phyloP scores from a whole-genome alignment of 1,140 invertebrate genomes.

The Megalonaias nervosa region DNA sequence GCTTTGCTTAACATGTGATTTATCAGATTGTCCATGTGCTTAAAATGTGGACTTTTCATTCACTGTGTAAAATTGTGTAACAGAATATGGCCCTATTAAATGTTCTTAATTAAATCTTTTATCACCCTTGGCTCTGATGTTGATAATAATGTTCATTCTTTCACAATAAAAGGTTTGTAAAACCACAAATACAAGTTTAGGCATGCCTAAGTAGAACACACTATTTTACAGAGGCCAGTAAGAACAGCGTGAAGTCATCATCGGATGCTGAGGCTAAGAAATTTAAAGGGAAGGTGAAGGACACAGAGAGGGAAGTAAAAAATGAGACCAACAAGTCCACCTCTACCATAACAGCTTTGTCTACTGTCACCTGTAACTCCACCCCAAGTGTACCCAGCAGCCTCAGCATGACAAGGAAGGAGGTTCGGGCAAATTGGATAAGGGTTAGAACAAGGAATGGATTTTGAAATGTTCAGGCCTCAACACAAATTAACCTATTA shows the following conservation, averaged over 20 bases:
- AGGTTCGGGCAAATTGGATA: conserved; percentile 54
- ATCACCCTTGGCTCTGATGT: neutral
- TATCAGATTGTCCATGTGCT: too few relatives aligned
- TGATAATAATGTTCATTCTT: too few relatives aligned
- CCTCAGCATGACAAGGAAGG: conserved; percentile 62
- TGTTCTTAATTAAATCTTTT: neutral
- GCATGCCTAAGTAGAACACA: too few relatives aligned
- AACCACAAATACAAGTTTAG: too few relatives aligned
- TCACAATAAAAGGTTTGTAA: too few relatives aligned
- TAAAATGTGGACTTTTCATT: too few relatives aligned
- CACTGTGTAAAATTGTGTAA: too few relatives aligned
- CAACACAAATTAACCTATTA: too few relatives aligned
- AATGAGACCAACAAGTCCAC: conserved; percentile 40
- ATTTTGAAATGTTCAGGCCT: too few relatives aligned
- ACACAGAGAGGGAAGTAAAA: conserved; percentile 31
- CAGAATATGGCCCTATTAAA: too few relatives aligned
- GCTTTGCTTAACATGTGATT: too few relatives aligned
- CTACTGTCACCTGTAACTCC: too few relatives aligned
- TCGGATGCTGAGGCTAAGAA: conserved; percentile 50
- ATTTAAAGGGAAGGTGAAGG: conserved; percentile 29
- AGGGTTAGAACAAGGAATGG: conserved; percentile 75
- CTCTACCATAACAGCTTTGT: neutral
- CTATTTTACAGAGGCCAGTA: conserved; percentile 40
- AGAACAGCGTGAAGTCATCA: conserved; percentile 42
- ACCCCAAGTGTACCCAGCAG: conserved; percentile 49